phyloP scores from a whole-genome alignment of 2,113 vertebrate genomes.

The Lophochroa leadbeateri region DNA sequence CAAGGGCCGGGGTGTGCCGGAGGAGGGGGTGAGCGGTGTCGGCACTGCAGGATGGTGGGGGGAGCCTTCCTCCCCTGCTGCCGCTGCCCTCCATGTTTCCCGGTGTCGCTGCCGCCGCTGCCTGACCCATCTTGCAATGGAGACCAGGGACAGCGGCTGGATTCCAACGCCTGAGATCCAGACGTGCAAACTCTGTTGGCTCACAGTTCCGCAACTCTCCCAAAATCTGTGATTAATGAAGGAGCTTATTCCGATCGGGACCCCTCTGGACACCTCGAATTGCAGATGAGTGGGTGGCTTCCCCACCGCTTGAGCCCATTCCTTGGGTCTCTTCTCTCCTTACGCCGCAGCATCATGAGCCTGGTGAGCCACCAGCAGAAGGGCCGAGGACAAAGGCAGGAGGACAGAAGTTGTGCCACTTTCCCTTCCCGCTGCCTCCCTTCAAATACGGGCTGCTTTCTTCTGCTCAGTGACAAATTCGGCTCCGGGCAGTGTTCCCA shows the following conservation, averaged over 20 bases:
- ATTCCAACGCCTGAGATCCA: neutral
- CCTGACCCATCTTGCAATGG: conserved; percentile 83
- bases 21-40: conserved; percentile 65
- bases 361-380: neutral
- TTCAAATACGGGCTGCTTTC: neutral
- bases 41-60: conserved; percentile 76
- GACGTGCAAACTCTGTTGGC: neutral
- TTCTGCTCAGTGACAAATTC: neutral
- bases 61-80: conserved; percentile 66
- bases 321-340: neutral
- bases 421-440: neutral
- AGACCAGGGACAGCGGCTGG: conserved; percentile 70
- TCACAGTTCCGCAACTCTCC: neutral
- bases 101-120: conserved; percentile 68
- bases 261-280: neutral
- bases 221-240: neutral
- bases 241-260: neutral
- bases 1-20: conserved; percentile 51
- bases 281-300: neutral
- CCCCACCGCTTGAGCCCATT: neutral
- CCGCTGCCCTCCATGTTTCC: conserved; percentile 81
- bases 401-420: conserved; percentile 46
- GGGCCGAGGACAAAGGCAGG: conserved; percentile 45
- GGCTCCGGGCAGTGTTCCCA: conserved; percentile 34
- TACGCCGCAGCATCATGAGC: neutral